These are phyloP conservation scores for Drosophila ficusphila DNA, from an alignment of 1,140 invertebrate species.

Conservation along the genomic window DNA sequence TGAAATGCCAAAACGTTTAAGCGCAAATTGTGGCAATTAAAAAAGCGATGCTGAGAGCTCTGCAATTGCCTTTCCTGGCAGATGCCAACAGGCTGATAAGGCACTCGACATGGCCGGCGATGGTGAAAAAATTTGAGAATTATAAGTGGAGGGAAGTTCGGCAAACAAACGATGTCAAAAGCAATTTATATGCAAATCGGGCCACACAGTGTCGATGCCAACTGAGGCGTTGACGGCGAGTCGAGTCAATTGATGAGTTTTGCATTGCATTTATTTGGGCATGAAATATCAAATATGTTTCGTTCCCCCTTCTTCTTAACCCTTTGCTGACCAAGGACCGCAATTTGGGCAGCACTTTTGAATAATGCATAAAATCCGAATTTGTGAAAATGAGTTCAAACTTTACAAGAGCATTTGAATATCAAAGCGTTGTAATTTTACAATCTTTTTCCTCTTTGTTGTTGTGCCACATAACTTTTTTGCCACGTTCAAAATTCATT, in stretches of 20 bases:
- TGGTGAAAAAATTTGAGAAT: constrained; percentile 20
- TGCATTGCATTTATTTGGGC: constrained; percentile 82
- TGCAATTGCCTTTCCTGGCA: constrained; percentile 63
- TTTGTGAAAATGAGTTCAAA: constrained; percentile 67
- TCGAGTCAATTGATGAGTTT: constrained; percentile 78
- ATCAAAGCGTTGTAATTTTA: constrained; percentile 70
- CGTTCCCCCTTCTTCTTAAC: constrained; percentile 40
- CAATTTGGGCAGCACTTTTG: constrained; percentile 61
- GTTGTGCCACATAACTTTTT: constrained; percentile 4
- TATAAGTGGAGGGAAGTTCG: constrained; percentile 26
- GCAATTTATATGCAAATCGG: constrained; percentile 82
- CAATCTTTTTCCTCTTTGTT: constrained; percentile 7
- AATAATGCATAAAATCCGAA: constrained; percentile 77
- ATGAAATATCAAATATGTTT: constrained; percentile 73
- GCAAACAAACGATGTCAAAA: constrained; percentile 60
- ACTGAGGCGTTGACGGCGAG: constrained; percentile 47
- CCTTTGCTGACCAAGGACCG: constrained; percentile 46
- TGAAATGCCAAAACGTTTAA: constrained; percentile 76
- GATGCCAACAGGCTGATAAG: constrained; percentile 71
- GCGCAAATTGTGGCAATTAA: constrained; percentile 77
- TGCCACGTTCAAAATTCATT: constrained; percentile 50
- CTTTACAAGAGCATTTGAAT: constrained; percentile 74
- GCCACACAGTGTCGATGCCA: constrained; percentile 38
- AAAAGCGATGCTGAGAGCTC: constrained; percentile 37
- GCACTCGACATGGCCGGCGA: constrained; percentile 57